Percentiles rank a stretch among this genome's conserved stretches.
These are phyloP conservation scores for Pseudachorutes palmiensis DNA, from an alignment of 1,140 invertebrate species.

Conservation along the genomic window DNA sequence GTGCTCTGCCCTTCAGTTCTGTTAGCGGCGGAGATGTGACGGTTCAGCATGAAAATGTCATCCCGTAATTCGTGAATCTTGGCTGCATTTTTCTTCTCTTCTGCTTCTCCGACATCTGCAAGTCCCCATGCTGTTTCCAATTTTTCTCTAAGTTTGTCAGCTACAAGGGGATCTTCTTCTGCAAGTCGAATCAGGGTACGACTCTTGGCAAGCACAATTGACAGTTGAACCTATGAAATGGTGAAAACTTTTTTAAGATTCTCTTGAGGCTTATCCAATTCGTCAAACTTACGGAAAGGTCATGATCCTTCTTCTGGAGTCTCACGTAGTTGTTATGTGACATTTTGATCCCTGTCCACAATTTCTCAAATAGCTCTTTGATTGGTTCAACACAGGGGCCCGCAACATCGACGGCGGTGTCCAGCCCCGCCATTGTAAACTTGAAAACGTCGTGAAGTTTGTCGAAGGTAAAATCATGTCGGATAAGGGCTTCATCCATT, in stretches of 20 bases:
- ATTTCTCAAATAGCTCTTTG: background rate
- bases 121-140: constrained; percentile 24
- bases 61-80: constrained; percentile 25
- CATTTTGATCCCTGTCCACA: constrained; percentile 24
- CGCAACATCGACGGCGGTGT: background rate
- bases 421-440: background rate
- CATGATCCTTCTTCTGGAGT: constrained; percentile 15
- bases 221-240: constrained; percentile 19
- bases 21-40: constrained; percentile 20
- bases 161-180: constrained; percentile 26
- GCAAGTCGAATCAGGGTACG: constrained; percentile 23
- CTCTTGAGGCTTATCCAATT: background rate
- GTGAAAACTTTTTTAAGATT: background rate
- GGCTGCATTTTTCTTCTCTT: constrained; percentile 12
- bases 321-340: constrained; percentile 16
- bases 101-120: constrained; percentile 20
- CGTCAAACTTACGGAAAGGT: constrained; percentile 14
- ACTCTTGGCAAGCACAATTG: constrained; percentile 22
- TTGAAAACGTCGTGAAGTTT: constrained; percentile 6
- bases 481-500: background rate
- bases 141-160: constrained; percentile 1
- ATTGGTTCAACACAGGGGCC: constrained; percentile 1
- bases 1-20: constrained; percentile 20
- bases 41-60: constrained; percentile 24
- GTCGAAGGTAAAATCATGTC: constrained; percentile 12